A percentile compares a stretch with the other conserved stretches of the same genome.
Evolutionary conservation across 2,888 invertebrate species (phyloP).

Genomic region (Scrobipalpa atriplicella): DNA sequence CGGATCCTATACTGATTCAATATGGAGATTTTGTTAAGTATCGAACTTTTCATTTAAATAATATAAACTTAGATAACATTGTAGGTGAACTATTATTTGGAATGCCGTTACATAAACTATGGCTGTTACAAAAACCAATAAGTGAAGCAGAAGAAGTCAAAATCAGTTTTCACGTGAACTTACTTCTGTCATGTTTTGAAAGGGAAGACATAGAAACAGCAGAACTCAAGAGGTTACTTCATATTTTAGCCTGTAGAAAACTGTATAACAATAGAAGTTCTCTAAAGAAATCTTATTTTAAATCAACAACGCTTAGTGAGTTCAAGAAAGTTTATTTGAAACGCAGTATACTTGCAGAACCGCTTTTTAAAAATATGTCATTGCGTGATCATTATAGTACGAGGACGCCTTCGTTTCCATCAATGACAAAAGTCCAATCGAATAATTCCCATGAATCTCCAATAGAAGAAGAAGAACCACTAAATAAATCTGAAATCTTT

Average conservation of each 20-base stretch:
- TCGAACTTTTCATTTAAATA: constrained; percentile 66
- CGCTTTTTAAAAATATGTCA: constrained; percentile 52
- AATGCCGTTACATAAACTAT: constrained; percentile 67
- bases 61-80: constrained; percentile 64
- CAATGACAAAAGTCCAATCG: constrained; percentile 53
- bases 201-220: constrained; percentile 65
- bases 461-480: constrained; percentile 2
- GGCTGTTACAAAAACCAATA: constrained; percentile 50
- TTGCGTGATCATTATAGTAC: constrained; percentile 42
- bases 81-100: constrained; percentile 55
- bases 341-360: constrained; percentile 67
- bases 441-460: constrained; percentile 39
- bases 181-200: constrained; percentile 68
- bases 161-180: constrained; percentile 69
- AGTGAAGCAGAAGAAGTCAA: constrained; percentile 61
- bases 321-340: constrained; percentile 72
- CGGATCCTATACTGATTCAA: constrained; percentile 62
- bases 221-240: constrained; percentile 63
- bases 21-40: constrained; percentile 66
- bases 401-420: constrained; percentile 51
- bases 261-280: constrained; percentile 72
- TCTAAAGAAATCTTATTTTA: constrained; percentile 56
- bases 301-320: constrained; percentile 54
- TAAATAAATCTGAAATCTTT: neutral
- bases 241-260: constrained; percentile 70